Base-by-base conservation (phyloP, 2,113 vertebrate species). In the Pygoscelis adeliae region DNA sequence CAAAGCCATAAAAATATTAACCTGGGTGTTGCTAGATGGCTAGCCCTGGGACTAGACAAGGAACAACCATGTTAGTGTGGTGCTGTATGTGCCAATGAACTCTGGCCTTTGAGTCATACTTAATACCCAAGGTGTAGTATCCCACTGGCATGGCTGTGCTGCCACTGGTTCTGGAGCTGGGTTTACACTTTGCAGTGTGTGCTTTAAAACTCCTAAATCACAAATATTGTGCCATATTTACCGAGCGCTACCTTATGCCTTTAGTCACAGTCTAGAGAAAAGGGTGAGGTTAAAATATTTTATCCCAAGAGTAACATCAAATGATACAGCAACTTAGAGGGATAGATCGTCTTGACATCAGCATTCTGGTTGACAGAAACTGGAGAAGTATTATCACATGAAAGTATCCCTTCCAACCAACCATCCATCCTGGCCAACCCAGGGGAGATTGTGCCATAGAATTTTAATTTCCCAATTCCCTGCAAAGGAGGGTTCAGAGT, bases 21-120 rank as follows among this genome's bases (percentile, higher is more conserved):
- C 8, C 26, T 47, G 32, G 12, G 6, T 62, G 20, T 25, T 73
- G 6, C 16, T 27, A 30, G 27, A 46, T 8, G 67, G 14, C 11
- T 46, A 6, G 3, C 17, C n/a, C 18, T 59, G 10, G 25, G 32
- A 62, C 34, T 30, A 83, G 44, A 9, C 2, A 10, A 26, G 30
- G n/a, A 53, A 2, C 4, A 49, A 7, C 10, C 61, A 29, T 0
- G 0, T 40, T 18, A 42, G 8, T 0, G 0, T 15, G 25, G 5
- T 56, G 61, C 5, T 42, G 22, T 7, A 32, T 9, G 16, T 1
- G 3, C 6, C 9, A 9, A 27, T 7, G 13, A 44, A 23, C 13
- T 25, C 18, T 11, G 23, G 17, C 5, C 16, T 83, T 65, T 44
- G 11, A 38, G 11, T 34, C 11, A 1, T 19, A 29, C 21, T 83